Percentiles rank a stretch among this genome's conserved stretches.
phyloP scores from a whole-genome alignment of 2,888 invertebrate genomes.

The Philopedon plagiatum region DNA sequence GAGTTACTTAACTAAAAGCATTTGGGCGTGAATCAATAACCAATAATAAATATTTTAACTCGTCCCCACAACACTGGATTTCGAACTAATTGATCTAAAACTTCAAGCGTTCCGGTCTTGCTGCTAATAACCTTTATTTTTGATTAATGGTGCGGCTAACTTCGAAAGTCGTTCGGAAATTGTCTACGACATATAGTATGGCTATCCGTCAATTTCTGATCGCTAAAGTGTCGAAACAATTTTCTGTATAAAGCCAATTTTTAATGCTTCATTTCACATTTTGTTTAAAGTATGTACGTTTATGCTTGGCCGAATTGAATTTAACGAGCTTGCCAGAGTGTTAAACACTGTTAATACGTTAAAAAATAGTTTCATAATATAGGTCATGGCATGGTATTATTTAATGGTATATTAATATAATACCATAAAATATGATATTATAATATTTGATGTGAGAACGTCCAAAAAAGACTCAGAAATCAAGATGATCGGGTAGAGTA shows the following conservation, averaged over 20 bases:
- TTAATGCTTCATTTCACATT: neutral
- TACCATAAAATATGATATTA: too few species aligned
- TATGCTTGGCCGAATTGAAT: too few species aligned
- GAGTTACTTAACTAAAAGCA: neutral
- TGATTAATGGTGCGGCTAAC: conserved; percentile 17
- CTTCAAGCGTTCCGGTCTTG: conserved; percentile 14
- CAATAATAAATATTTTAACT: conserved; percentile 18
- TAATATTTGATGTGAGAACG: too few species aligned
- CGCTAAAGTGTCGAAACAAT: neutral
- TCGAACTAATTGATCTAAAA: conserved; percentile 26
- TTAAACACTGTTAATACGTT: too few species aligned
- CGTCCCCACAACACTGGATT: neutral
- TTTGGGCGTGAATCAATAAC: conserved; percentile 9
- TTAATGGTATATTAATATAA: too few species aligned
- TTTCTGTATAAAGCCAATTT: neutral
- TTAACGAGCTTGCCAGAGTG: too few species aligned
- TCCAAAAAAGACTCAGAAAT: too few species aligned
- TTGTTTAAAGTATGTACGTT: too few species aligned
- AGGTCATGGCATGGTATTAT: too few species aligned
- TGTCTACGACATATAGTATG: neutral
- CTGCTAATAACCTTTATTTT: conserved; percentile 26
- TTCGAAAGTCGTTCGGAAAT: neutral
- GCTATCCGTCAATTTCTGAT: neutral
- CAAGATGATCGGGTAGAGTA: too few species aligned
- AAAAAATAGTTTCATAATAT: too few species aligned